A percentile compares a stretch with the other conserved stretches of the same genome.
These are phyloP conservation scores for Tenodera sinensis DNA, from an alignment of 2,888 invertebrate genomes.

Conservation along the genomic window DNA sequence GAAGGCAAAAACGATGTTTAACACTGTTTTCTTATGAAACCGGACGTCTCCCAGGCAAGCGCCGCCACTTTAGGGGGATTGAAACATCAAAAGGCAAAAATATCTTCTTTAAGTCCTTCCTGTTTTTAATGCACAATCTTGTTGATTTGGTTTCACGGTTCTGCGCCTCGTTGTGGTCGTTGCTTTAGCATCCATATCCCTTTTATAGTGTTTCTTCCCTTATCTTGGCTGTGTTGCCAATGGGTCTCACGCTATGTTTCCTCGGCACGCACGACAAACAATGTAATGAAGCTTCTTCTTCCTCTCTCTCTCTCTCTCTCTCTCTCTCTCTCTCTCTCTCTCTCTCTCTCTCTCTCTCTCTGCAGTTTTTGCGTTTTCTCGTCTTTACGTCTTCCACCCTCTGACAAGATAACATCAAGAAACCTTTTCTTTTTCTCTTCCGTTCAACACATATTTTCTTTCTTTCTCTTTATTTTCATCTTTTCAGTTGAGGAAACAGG, in stretches of 20 bases:
- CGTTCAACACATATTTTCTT: neutral
- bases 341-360: neutral
- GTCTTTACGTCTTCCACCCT: neutral
- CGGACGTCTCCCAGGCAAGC: neutral
- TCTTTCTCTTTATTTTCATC: neutral
- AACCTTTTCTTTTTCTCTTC: neutral
- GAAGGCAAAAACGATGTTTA: too few species aligned
- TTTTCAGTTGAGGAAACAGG: neutral
- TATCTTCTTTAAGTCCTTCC: neutral
- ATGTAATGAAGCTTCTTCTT: neutral
- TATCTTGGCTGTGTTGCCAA: neutral
- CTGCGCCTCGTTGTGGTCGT: neutral
- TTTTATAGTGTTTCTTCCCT: neutral
- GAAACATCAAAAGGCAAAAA: neutral
- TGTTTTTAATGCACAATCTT: neutral
- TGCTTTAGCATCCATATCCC: neutral
- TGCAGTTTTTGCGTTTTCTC: neutral
- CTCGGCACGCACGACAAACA: neutral
- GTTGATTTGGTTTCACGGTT: neutral
- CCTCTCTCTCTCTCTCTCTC: too few species aligned
- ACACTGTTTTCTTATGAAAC: neutral
- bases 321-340: too few species aligned
- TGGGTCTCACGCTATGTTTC: neutral
- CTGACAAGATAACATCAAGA: neutral
- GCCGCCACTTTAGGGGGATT: neutral